Evolutionary conservation across 2,888 invertebrate species (phyloP), one percentile per base, ranked within the genome.

Genomic region (Tetheella fluctuosa): DNA sequence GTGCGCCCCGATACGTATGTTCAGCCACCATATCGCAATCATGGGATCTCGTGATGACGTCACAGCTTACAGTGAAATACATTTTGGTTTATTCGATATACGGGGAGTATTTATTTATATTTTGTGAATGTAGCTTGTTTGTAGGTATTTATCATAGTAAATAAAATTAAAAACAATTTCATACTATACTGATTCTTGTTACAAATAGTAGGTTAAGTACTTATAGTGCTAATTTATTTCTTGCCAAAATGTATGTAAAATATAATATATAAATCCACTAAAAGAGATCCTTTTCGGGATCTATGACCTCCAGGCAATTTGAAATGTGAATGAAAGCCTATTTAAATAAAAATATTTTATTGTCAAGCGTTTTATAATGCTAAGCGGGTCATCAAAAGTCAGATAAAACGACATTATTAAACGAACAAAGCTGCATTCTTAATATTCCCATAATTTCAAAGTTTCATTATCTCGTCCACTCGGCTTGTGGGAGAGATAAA

Each of bases 401-500:
- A 48, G 48, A 48, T 48, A 39, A n/a, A 39, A 39, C 39, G 39
- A 39, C 39, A 39, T 39, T 39, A 39, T 39, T 15, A 39, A 42
- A 42, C 17, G 42, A 42, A 42, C 42, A 42, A 48, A 2, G 48
- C 48, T 48, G 48, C 17, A 48, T 20, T 48, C 30, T 34, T 52
- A 55, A 59, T 59, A 56, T 59, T 55, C 42, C 48, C 59, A 58
- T 61, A 61, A 57, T 57, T 61, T 58, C 17, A 39, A 37, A 23
- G 58, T 57, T 58, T 61, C 60, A 61, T 61, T 58, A 54, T 58
- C 57, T 42, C 42, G 54, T 55, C 34, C 30, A 25, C 57, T 28
- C 55, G 28, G 23, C 23, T 53, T 20, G 54, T 48, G 17, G 48
- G 23, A 52, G 39, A 55, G 39, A 55, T 53, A 52, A 57, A 57